Evolutionary conservation across 2,113 vertebrate genomes (phyloP), one percentile per base, ranked within the genome.

Genomic region (Elachura formosa): DNA sequence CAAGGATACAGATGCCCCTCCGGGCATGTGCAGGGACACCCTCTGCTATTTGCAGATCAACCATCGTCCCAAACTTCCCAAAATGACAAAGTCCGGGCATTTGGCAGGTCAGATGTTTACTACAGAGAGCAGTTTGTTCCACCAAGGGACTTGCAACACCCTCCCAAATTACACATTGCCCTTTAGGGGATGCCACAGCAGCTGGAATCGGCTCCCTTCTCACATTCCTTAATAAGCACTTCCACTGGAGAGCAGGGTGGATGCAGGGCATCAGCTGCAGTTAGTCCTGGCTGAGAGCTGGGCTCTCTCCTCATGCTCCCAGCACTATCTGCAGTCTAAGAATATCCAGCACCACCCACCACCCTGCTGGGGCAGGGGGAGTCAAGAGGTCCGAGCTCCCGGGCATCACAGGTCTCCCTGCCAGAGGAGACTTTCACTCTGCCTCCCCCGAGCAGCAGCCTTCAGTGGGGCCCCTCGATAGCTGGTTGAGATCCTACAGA

Each of bases 401-500:
- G 74, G 73, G 74, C 77, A 82, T 31, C 24, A 55, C 76, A 64
- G 85, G 90, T 88, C 85, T 84, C 76, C 66, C 77, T 76, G 84
- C 74, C 38, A 59, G 48, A 76, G 85, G 78, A 94, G 95, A 96
- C 90, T 97, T 95, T 93, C 91, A 81, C 91, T 94, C 76, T 87
- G 89, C 85, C 88, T 96, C 77, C 79, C 66, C 55, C 88, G 63
- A 89, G 94, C 79, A 96, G 75, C 84, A 95, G 92, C 94, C 91
- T 96, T 69, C 81, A 77, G 86, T 2, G 1, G 94, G 95, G 90
- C 91, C 96, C 94, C 91, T 84, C 31, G 2, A 94, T 91, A 94
- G 93, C 93, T 95, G 79, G 91, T 94, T 61, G 92, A 95, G 95
- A 96, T 92, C 93, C 94, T 94, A 89, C 87, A 95, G 94, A 96